These are phyloP conservation scores for Bembecia ichneumoniformis DNA, from an alignment of 2,888 invertebrate genomes.

Conservation along the genomic window DNA sequence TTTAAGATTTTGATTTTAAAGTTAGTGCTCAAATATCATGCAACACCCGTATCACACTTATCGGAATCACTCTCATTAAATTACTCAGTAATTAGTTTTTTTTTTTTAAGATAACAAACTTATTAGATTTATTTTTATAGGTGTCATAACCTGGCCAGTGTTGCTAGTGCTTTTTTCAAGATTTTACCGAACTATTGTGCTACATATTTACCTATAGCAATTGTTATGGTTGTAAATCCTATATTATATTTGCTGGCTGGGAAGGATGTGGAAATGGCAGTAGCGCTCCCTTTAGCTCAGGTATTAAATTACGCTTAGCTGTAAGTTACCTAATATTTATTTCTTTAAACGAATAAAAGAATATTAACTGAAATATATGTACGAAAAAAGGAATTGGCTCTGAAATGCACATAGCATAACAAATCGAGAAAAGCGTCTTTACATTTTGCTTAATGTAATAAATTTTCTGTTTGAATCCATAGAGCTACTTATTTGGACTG, in stretches of 20 bases:
- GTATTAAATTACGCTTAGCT: slow-evolving; percentile 19
- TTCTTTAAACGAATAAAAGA: too few relatives aligned
- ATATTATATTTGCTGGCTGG: slow-evolving; percentile 78
- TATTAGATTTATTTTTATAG: slow-evolving; percentile 52
- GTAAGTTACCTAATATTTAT: background rate
- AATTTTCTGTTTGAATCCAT: too few relatives aligned
- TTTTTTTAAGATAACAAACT: too few relatives aligned
- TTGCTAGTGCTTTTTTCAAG: slow-evolving; percentile 60
- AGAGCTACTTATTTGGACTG: too few relatives aligned
- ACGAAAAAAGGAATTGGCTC: too few relatives aligned
- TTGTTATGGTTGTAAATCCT: slow-evolving; percentile 84
- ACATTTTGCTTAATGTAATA: background rate
- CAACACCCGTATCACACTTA: too few relatives aligned
- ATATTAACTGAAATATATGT: too few relatives aligned
- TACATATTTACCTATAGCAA: slow-evolving; percentile 80
- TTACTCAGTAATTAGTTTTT: too few relatives aligned
- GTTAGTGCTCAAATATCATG: too few relatives aligned
- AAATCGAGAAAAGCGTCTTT: background rate
- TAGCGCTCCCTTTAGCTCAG: slow-evolving; percentile 61
- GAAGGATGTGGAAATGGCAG: slow-evolving; percentile 76
- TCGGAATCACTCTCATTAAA: too few relatives aligned
- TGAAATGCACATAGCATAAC: too few relatives aligned
- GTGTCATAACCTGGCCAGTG: slow-evolving; percentile 77
- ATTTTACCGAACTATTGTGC: slow-evolving; percentile 85
- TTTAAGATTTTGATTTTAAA: too few relatives aligned